Base-by-base conservation (phyloP, 2,888 invertebrate genomes). In the Dusona sp. region DNA sequence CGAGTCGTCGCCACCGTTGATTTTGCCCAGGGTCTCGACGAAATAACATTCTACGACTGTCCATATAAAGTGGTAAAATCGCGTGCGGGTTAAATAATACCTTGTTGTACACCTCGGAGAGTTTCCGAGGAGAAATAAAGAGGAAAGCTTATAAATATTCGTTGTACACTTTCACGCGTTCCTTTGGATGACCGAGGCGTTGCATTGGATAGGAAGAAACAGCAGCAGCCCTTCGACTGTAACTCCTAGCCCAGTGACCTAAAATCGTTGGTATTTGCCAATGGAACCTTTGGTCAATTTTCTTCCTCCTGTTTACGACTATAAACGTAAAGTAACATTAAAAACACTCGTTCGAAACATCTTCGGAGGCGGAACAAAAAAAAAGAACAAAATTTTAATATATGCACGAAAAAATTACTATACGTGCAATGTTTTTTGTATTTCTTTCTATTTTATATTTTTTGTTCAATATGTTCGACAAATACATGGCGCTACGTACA, bases 161-260 rank as follows among this genome's bases (percentile, higher is more conserved):
- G 79, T 83, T 42, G 29, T 82, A 67, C 57, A 87, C 87, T 88
- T 88, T 88, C 87, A 84, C 83, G 72, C 29, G 54, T 75, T 38
- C 78, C 81, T 51, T 22, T 54, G 57, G 81, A 68, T 54, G 79
- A 61, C 38, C 83, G 72, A 51, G 54, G 38, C 25, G 13, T 36
- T 48, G 29, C 45, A 61, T 80, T 48, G n/a, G 11, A 42, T 7
- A 33, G 65, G 1, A 22, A 70, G 48, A 68, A 51, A 33, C n/a
- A 48, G 65, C 57, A 79, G 72, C 77, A 84, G 79, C 83, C 79
- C 84, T 79, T 84, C 68, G 67, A 38, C 33, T 79, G 48, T 61
- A 68, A 68, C 78, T 75, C 83, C 64, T 89, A 89, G 88, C 89
- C 89, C 80, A 89, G 77, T 89, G 87, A 89, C 89, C 88, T 85